Evolutionary conservation across 2,797 vertebrate genomes (phyloP).

Genomic region (Sebastiscus albofasciatus): DNA sequence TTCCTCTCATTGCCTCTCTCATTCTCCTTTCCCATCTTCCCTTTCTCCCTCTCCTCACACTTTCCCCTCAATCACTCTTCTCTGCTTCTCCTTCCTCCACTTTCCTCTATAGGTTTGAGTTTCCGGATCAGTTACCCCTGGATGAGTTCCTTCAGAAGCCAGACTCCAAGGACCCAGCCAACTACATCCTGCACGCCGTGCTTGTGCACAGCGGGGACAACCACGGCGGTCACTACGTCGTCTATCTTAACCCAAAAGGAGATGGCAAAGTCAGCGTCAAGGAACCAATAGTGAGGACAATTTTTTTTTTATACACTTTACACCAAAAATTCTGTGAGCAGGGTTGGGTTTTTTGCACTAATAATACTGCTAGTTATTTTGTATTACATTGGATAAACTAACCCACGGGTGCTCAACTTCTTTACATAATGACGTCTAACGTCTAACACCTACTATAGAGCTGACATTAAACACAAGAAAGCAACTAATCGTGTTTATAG

Average conservation of each 20-base stretch:
- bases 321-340: conserved; percentile 38
- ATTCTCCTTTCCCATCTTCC: background rate
- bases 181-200: conserved; percentile 98
- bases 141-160: conserved; percentile 99
- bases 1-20: background rate
- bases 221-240: conserved; percentile 98
- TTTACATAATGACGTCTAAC: background rate
- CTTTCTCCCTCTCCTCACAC: too few species aligned
- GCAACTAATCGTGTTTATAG: background rate
- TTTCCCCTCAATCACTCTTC: background rate
- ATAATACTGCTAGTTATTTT: background rate
- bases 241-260: conserved; percentile 99
- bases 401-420: background rate
- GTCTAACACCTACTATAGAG: too few species aligned
- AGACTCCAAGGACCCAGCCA: conserved; percentile 97
- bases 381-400: background rate
- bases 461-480: background rate
- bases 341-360: background rate
- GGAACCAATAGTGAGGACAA: conserved; percentile 84
- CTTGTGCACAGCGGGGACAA: conserved; percentile 99
- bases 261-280: conserved; percentile 97
- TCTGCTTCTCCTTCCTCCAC: background rate
- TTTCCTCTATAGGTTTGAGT: conserved; percentile 90
- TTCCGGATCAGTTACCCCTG: conserved; percentile 96
- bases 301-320: conserved; percentile 63